Percentiles rank a stretch among this genome's conserved stretches.
Evolutionary conservation across 2,888 invertebrate species (phyloP).

Genomic region (Nesidiocoris tenuis): DNA sequence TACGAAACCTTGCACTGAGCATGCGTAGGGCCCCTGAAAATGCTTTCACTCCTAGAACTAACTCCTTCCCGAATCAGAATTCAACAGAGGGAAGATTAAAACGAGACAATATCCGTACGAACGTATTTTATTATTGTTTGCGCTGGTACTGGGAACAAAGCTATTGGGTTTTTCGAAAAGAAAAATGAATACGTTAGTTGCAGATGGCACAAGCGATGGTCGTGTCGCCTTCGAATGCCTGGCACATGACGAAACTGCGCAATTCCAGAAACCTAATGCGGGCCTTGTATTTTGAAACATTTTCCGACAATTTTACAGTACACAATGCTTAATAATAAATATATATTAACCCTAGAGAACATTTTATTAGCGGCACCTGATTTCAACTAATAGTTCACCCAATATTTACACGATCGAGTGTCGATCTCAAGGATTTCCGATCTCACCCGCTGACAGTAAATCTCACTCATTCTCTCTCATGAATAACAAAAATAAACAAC

Average conservation of each 20-base stretch:
- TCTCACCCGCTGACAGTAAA: not conserved
- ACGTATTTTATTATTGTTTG: not conserved
- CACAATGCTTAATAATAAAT: too few relatives aligned
- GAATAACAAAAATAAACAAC: not conserved
- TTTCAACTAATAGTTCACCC: too few relatives aligned
- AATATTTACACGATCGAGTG: not conserved
- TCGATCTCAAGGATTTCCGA: not conserved
- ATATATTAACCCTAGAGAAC: not conserved
- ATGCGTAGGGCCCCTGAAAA: too few relatives aligned
- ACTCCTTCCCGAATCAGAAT: too few relatives aligned
- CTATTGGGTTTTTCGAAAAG: not conserved
- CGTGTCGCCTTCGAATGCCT: not conserved
- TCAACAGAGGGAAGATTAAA: too few relatives aligned
- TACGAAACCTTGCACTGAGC: too few relatives aligned
- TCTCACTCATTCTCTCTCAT: too few relatives aligned
- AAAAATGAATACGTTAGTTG: not conserved
- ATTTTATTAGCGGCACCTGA: not conserved
- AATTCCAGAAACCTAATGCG: too few relatives aligned
- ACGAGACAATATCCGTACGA: not conserved
- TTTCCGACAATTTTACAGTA: not conserved
- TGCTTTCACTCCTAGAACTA: too few relatives aligned
- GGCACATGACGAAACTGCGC: too few relatives aligned
- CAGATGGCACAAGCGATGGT: not conserved
- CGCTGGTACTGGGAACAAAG: not conserved
- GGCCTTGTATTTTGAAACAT: too few relatives aligned